Conservation (phyloP, 2,797 vertebrate species). For the Allobates femoralis region DNA sequence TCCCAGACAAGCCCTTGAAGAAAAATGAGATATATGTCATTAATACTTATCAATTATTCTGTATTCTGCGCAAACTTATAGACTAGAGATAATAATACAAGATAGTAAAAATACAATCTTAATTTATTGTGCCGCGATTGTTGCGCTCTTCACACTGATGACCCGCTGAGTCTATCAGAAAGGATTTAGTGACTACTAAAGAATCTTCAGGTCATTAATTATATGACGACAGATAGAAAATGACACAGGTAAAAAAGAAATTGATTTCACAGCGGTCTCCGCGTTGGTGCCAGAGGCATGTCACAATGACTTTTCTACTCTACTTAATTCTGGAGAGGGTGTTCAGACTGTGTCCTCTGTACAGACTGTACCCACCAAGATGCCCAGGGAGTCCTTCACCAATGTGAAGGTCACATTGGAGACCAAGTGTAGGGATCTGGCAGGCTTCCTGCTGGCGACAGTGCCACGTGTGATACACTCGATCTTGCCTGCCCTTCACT, state of each 20-base stretch:
- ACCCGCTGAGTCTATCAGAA: neutral
- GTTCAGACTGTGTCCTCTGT: conserved; percentile 1
- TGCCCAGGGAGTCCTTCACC: conserved; percentile 21
- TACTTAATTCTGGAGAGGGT: neutral
- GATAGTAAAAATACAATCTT: neutral
- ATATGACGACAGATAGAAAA: neutral
- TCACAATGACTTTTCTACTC: neutral
- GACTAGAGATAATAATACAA: no score
- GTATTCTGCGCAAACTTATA: no score
- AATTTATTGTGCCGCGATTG: neutral
- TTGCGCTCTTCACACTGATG: neutral
- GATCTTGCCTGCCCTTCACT: conserved; percentile 48
- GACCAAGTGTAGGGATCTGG: conserved; percentile 45
- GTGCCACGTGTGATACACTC: conserved; percentile 42
- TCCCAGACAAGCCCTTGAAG: no score
- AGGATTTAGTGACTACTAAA: neutral
- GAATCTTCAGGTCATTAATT: neutral
- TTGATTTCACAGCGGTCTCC: neutral
- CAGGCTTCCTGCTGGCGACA: conserved; percentile 51
- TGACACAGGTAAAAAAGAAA: neutral
- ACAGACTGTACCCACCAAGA: conserved; percentile 16
- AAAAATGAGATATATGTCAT: no score
- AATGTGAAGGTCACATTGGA: conserved; percentile 48
- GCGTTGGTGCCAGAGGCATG: neutral
- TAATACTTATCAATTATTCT: no score